These are phyloP conservation scores for Dichetophora obliterata DNA, from an alignment of 2,888 invertebrate species.

Conservation along the genomic window DNA sequence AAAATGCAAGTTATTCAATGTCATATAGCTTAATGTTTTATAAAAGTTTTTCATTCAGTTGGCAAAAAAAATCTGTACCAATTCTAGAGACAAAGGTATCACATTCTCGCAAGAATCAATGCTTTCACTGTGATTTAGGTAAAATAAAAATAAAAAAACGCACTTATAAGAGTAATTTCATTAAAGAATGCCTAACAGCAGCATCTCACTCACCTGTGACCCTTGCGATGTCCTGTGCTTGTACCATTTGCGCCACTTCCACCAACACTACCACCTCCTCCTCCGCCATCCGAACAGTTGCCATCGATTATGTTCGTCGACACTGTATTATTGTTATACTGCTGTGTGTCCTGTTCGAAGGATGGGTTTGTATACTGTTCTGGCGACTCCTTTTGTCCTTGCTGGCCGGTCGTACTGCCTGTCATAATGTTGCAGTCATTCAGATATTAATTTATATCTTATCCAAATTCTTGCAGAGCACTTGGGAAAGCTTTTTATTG, in stretches of 20 bases:
- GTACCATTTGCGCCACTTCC: conserved; percentile 62
- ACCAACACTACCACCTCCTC: conserved; percentile 45
- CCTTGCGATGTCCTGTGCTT: conserved; percentile 75
- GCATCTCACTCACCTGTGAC: conserved; percentile 72
- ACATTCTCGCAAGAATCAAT: no score
- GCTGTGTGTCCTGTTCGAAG: conserved; percentile 58
- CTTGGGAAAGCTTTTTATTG: not conserved
- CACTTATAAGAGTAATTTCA: not conserved
- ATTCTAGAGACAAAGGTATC: no score
- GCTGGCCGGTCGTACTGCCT: conserved; percentile 49
- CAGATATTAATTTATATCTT: conserved; percentile 41
- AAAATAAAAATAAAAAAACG: not conserved
- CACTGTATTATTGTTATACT: conserved; percentile 46
- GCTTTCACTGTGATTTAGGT: no score
- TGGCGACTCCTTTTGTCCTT: conserved; percentile 47
- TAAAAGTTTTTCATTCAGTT: no score
- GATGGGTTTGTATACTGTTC: conserved; percentile 62
- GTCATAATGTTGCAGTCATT: conserved; percentile 60
- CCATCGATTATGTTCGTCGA: conserved; percentile 46
- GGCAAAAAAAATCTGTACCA: not conserved
- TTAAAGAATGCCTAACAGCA: not conserved
- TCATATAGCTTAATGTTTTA: no score
- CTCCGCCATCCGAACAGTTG: conserved; percentile 61
- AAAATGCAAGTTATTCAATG: no score
- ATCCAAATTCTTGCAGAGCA: not conserved